Evolutionary conservation across 2,888 invertebrate genomes (phyloP).

Genomic region (Apamea crenata): DNA sequence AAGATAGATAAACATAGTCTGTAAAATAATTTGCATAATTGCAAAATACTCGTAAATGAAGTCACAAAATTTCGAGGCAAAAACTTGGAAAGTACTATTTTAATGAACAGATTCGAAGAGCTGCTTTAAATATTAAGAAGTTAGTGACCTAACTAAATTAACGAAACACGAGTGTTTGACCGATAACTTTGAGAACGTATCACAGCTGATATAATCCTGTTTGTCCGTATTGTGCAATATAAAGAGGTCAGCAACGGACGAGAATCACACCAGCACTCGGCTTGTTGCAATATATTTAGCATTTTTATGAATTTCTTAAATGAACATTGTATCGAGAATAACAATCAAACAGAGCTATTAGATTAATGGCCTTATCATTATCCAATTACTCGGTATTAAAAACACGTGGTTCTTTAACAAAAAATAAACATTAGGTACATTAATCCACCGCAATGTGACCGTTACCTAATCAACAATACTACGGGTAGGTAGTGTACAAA

Average conservation of each 20-base stretch:
- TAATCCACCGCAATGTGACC: not conserved
- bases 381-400: constrained; percentile 12
- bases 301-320: constrained; percentile 18
- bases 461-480: not conserved
- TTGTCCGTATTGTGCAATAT: constrained; percentile 51
- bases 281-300: constrained; percentile 12
- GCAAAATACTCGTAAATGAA: constrained; percentile 18
- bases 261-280: constrained; percentile 3
- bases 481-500: not conserved
- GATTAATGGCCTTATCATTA: constrained; percentile 9
- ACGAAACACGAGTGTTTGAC: constrained; percentile 20
- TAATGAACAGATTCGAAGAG: not conserved
- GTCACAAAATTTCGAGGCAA: not conserved
- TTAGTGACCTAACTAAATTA: constrained; percentile 32
- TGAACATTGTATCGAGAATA: not conserved
- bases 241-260: constrained; percentile 52
- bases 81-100: constrained; percentile 4
- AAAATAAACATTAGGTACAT: not conserved
- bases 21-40: constrained; percentile 27
- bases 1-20: not conserved
- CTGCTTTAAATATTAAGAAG: constrained; percentile 9
- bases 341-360: constrained; percentile 15
- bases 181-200: constrained; percentile 34
- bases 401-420: not conserved
- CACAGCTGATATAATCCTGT: constrained; percentile 23